phyloP scores from a whole-genome alignment of 2,113 vertebrate species.

The Sula dactylatra region DNA sequence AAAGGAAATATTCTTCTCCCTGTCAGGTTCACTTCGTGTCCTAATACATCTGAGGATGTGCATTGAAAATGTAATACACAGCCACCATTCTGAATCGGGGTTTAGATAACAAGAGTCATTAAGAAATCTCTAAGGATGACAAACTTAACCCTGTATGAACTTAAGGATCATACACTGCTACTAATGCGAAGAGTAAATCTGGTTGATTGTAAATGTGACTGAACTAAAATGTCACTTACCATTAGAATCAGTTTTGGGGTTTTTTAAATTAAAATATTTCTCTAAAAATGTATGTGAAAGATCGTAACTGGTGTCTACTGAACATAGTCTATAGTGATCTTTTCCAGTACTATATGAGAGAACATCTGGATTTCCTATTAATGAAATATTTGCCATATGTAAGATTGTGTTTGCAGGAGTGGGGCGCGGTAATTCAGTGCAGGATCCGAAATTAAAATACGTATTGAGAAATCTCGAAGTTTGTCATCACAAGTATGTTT shows the following conservation, averaged over 20 bases:
- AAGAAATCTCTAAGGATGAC: slow-evolving; percentile 66
- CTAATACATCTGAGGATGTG: slow-evolving; percentile 77
- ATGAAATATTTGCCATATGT: slow-evolving; percentile 15
- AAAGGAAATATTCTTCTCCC: slow-evolving; percentile 73
- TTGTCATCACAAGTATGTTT: background rate
- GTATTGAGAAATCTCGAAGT: background rate
- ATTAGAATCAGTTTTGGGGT: slow-evolving; percentile 42
- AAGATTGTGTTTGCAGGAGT: background rate
- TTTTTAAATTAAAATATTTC: slow-evolving; percentile 11
- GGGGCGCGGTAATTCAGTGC: background rate
- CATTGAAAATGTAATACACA: slow-evolving; percentile 63
- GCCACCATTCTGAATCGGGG: slow-evolving; percentile 48
- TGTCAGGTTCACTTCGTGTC: slow-evolving; percentile 76
- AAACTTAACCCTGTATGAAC: slow-evolving; percentile 76
- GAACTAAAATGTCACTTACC: slow-evolving; percentile 67
- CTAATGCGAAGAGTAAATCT: background rate
- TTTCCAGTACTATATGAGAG: background rate
- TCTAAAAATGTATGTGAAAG: slow-evolving; percentile 31
- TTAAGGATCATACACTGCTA: slow-evolving; percentile 9
- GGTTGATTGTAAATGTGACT: slow-evolving; percentile 62
- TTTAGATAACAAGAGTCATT: slow-evolving; percentile 71
- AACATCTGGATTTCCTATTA: slow-evolving; percentile 3
- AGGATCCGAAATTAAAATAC: slow-evolving; percentile 5
- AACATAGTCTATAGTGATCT: background rate
- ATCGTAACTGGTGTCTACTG: slow-evolving; percentile 17